Percentiles rank a stretch among this genome's conserved stretches.
Conservation (phyloP, 2,113 vertebrate genomes). For the Narcine bancroftii region DNA sequence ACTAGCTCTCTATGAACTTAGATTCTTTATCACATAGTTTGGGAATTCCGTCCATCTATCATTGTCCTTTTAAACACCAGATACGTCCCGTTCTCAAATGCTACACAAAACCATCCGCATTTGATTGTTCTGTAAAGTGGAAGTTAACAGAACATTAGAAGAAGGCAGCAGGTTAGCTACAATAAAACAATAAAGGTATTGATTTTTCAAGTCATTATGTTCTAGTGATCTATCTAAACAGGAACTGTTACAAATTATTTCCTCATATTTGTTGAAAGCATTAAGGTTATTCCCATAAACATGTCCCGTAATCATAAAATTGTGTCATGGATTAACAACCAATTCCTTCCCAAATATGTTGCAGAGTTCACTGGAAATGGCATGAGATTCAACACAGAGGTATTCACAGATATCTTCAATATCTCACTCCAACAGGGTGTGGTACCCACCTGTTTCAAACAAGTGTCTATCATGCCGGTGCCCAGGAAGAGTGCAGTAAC, state of each 20-base stretch:
- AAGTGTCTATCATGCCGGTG: no score
- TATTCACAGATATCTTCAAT: no score
- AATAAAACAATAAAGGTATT: neutral
- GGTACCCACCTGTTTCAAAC: no score
- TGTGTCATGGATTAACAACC: neutral
- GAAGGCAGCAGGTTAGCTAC: neutral
- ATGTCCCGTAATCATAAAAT: neutral
- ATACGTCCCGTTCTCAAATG: neutral
- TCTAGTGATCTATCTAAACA: neutral
- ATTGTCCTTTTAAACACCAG: neutral
- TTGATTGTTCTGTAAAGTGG: neutral
- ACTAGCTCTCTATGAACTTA: neutral
- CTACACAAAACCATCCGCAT: neutral
- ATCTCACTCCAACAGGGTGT: no score
- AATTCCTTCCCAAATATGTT: neutral
- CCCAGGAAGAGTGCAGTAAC: no score
- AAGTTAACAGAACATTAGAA: neutral
- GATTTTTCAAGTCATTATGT: neutral
- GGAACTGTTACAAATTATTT: neutral
- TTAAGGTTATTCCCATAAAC: neutral
- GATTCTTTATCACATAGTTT: neutral
- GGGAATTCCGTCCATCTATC: neutral
- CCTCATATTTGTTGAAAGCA: neutral
- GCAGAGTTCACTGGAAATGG: neutral
- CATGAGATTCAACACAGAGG: no score